phyloP scores from a whole-genome alignment of 1,140 invertebrate species.

The Bicyclus anynana region DNA sequence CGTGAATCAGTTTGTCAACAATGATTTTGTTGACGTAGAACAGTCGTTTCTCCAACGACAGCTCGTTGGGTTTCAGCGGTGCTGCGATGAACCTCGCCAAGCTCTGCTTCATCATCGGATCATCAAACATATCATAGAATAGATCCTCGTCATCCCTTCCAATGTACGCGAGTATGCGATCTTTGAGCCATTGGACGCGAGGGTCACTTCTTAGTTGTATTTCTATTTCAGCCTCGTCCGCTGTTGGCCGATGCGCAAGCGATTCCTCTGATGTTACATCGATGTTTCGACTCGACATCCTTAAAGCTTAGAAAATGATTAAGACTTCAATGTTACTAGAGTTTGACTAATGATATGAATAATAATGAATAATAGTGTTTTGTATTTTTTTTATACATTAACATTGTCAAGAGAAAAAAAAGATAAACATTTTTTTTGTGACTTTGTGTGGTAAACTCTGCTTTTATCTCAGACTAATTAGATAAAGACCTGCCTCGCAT shows the following conservation, averaged over 20 bases:
- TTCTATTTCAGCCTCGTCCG: slow-evolving; percentile 28
- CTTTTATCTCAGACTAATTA: too few relatives aligned
- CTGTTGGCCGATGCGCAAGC: slow-evolving; percentile 7
- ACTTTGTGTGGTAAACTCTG: too few relatives aligned
- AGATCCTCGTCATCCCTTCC: slow-evolving; percentile 59
- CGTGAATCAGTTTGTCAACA: slow-evolving; percentile 66
- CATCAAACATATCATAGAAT: slow-evolving; percentile 60
- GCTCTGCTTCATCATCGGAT: slow-evolving; percentile 38
- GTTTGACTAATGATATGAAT: too few relatives aligned
- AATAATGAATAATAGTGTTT: too few relatives aligned
- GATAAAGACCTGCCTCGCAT: too few relatives aligned
- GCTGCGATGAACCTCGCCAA: slow-evolving; percentile 42
- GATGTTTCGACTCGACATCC: not conserved
- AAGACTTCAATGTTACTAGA: not conserved
- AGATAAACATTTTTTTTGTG: too few relatives aligned
- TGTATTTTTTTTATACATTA: too few relatives aligned
- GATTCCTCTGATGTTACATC: slow-evolving; percentile 8
- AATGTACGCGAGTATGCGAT: slow-evolving; percentile 47
- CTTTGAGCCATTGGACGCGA: slow-evolving; percentile 56
- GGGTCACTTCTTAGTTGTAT: slow-evolving; percentile 46
- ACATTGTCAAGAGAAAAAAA: too few relatives aligned
- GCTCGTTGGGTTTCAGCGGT: slow-evolving; percentile 44
- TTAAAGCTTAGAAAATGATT: not conserved
- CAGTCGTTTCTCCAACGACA: slow-evolving; percentile 48
- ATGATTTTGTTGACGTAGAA: slow-evolving; percentile 63